A percentile compares a stretch with the other conserved stretches of the same genome.
Conservation (phyloP, 2,113 vertebrate species). For the Hemibagrus wyckioides region DNA sequence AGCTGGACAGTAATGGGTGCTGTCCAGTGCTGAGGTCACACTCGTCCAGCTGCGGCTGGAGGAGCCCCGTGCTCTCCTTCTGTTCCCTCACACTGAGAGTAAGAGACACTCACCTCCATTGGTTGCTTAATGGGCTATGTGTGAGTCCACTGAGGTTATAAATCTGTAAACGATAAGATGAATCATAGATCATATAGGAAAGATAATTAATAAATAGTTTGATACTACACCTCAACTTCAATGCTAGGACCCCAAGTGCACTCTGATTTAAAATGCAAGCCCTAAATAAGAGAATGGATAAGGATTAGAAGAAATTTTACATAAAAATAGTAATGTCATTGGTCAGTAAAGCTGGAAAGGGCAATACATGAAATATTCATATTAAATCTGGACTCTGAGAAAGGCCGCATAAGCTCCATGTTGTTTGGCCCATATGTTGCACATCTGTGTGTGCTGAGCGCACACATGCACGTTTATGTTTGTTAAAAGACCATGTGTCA, state of each 20-base stretch:
- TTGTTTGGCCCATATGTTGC: slow-evolving; percentile 36
- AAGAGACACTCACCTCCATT: slow-evolving; percentile 17
- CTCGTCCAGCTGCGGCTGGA: slow-evolving; percentile 45
- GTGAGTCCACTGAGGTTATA: background rate
- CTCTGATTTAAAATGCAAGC: background rate
- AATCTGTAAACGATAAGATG: background rate
- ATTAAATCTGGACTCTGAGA: slow-evolving; percentile 36
- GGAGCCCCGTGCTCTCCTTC: background rate
- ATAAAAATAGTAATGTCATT: background rate
- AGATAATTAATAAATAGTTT: background rate
- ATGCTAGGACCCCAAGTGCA: background rate
- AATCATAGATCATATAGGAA: background rate
- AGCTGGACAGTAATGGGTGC: slow-evolving; percentile 52
- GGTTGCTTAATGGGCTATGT: slow-evolving; percentile 18
- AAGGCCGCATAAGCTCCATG: slow-evolving; percentile 4
- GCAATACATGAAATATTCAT: slow-evolving; percentile 45
- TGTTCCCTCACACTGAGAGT: slow-evolving; percentile 17
- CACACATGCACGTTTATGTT: slow-evolving; percentile 8
- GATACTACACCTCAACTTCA: background rate
- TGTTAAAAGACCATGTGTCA: slow-evolving; percentile 46
- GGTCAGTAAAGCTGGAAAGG: slow-evolving; percentile 2
- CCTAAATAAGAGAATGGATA: background rate
- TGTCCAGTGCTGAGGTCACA: slow-evolving; percentile 50
- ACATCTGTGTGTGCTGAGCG: slow-evolving; percentile 41
- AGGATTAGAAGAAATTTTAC: background rate